Evolutionary conservation across 2,113 vertebrate genomes (phyloP).

Genomic region (Apeltes quadracus): DNA sequence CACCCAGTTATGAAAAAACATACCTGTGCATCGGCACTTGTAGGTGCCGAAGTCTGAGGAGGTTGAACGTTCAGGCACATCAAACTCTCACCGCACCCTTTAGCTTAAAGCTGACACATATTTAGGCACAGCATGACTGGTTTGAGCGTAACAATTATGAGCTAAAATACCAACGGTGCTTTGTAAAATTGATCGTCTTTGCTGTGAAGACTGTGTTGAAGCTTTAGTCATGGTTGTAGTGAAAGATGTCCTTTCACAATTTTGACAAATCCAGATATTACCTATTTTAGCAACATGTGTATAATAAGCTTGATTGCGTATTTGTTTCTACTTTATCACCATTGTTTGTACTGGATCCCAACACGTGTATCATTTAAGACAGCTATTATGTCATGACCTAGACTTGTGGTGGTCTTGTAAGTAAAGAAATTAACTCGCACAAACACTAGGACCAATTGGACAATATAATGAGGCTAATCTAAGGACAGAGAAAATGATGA

Average conservation of each 20-base stretch:
- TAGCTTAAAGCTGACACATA: slow-evolving; percentile 33
- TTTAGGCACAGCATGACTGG: slow-evolving; percentile 37
- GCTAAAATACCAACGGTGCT: slow-evolving; percentile 35
- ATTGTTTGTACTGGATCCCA: neutral
- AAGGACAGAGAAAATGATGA: neutral
- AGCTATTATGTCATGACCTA: neutral
- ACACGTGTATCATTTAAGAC: neutral
- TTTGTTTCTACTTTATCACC: neutral
- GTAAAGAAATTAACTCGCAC: neutral
- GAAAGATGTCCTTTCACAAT: neutral
- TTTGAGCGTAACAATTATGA: slow-evolving; percentile 29
- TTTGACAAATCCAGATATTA: neutral
- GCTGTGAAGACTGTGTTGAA: slow-evolving; percentile 9
- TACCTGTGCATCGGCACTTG: slow-evolving; percentile 9
- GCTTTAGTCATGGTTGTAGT: slow-evolving; percentile 8
- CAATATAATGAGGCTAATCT: neutral
- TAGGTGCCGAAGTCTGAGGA: slow-evolving; percentile 33
- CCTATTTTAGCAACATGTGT: neutral
- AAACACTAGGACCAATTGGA: neutral
- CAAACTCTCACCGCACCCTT: slow-evolving; percentile 31
- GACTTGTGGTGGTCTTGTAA: neutral
- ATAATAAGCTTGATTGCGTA: neutral
- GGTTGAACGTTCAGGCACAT: slow-evolving; percentile 27
- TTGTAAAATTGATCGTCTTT: slow-evolving; percentile 30
- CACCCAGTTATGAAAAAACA: slow-evolving; percentile 29